Evolutionary conservation across 2,797 vertebrate genomes (phyloP).

Genomic region (Myiotriccus ornatus): DNA sequence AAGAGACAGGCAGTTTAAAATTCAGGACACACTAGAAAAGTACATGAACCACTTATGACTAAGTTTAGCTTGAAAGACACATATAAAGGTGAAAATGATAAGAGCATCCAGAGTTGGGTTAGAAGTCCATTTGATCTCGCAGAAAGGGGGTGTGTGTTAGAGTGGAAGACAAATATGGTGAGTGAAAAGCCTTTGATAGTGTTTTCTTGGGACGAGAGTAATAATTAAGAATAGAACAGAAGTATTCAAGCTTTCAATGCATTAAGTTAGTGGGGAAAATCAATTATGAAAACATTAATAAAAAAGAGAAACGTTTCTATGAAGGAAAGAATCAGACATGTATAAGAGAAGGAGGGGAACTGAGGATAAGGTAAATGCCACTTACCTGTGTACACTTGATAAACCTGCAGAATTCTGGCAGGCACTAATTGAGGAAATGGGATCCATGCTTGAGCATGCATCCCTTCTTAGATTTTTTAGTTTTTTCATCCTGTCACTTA

Average conservation of each 20-base stretch:
- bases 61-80: neutral
- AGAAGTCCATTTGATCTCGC: neutral
- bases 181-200: neutral
- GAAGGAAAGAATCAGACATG: neutral
- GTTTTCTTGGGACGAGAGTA: neutral
- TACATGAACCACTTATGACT: neutral
- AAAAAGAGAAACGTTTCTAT: neutral
- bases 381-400: neutral
- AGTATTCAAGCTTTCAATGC: neutral
- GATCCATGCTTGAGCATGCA: neutral
- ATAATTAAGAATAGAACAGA: neutral
- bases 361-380: neutral
- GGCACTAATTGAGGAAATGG: neutral
- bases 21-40: neutral
- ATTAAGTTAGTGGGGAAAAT: neutral
- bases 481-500: neutral
- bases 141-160: neutral
- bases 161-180: neutral
- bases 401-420: neutral
- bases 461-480: neutral
- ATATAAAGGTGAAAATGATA: neutral
- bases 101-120: neutral
- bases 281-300: neutral
- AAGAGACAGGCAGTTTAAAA: neutral
- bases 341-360: neutral